Conservation (phyloP, 2,113 vertebrate species). For the Hipposideros armiger region DNA sequence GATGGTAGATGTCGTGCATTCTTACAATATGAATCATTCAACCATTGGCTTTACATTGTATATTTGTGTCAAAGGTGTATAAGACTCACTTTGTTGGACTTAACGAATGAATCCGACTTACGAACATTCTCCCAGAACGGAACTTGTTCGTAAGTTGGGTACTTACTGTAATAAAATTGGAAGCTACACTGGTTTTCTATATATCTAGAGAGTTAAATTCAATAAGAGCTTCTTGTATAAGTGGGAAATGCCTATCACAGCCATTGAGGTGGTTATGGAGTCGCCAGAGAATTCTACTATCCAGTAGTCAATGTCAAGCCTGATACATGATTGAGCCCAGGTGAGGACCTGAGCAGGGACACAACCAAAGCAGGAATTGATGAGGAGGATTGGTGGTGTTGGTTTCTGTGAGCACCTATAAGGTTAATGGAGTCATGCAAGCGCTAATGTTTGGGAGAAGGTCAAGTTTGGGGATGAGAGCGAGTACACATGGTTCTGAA, state of each 20-base stretch:
- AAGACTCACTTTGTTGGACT: no score
- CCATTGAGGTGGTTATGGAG: background rate
- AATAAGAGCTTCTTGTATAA: background rate
- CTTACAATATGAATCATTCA: no score
- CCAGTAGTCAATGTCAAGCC: background rate
- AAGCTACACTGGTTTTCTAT: background rate
- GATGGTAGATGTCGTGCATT: no score
- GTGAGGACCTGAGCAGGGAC: background rate
- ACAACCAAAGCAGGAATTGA: background rate
- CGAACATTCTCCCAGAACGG: no score
- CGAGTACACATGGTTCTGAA: background rate
- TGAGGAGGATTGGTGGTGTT: background rate
- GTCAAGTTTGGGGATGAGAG: background rate
- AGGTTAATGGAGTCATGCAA: background rate
- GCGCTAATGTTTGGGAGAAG: background rate
- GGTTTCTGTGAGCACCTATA: background rate
- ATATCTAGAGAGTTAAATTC: background rate
- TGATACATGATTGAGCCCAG: background rate
- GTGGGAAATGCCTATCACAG: background rate
- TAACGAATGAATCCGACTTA: no score
- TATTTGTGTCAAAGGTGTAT: no score
- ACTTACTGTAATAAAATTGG: background rate
- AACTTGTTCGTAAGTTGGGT: no score
- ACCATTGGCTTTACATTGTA: no score
- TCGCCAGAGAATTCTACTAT: background rate